These are phyloP conservation scores for Megathymus violae DNA, from an alignment of 1,140 invertebrate genomes.

Conservation along the genomic window DNA sequence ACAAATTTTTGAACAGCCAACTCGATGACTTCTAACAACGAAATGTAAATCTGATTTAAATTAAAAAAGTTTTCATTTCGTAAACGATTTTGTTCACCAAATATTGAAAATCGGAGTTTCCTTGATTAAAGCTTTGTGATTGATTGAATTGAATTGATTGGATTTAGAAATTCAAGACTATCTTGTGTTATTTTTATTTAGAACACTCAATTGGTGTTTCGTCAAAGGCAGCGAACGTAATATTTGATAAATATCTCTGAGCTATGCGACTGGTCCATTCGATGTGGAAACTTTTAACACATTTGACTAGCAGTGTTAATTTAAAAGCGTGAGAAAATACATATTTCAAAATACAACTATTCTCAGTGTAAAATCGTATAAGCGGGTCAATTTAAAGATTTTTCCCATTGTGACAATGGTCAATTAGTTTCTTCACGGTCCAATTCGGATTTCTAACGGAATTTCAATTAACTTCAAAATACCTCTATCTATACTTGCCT, in stretches of 20 bases:
- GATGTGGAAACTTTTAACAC: conserved; percentile 38
- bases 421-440: conserved; percentile 56
- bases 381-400: conserved; percentile 68
- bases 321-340: conserved; percentile 71
- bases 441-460: conserved; percentile 45
- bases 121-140: conserved; percentile 3
- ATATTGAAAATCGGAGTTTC: conserved; percentile 10
- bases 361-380: conserved; percentile 60
- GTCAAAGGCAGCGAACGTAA: conserved; percentile 13
- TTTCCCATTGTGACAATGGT: conserved; percentile 76
- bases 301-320: conserved; percentile 47
- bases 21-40: background rate
- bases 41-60: conserved; percentile 8
- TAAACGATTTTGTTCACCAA: conserved; percentile 13
- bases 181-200: conserved; percentile 18
- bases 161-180: conserved; percentile 16
- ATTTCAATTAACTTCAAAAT: conserved; percentile 46
- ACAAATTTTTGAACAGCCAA: background rate
- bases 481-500: conserved; percentile 1
- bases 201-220: conserved; percentile 12
- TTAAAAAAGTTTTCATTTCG: conserved; percentile 23
- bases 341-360: conserved; percentile 66
- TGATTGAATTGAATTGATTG: conserved; percentile 33
- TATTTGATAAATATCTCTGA: conserved; percentile 18
- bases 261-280: conserved; percentile 17